phyloP scores from a whole-genome alignment of 1,140 invertebrate genomes.

The Nasonia giraulti region DNA sequence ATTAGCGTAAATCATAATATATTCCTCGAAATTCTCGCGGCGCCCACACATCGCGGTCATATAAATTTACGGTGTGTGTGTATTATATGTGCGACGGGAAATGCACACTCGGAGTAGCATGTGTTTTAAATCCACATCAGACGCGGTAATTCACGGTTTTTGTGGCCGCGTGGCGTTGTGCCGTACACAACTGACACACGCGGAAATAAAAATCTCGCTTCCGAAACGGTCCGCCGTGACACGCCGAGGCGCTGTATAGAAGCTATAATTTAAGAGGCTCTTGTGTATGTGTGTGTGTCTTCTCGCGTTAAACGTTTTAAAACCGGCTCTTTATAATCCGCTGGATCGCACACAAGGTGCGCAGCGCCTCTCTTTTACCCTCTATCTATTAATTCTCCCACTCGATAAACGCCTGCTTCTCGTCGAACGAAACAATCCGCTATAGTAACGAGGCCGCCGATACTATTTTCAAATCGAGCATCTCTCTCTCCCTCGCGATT shows the following conservation, averaged over 20 bases:
- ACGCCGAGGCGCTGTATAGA: neutral
- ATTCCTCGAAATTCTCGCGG: no score
- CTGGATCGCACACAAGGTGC: neutral
- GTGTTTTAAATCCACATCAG: slow-evolving; percentile 5
- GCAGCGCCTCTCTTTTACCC: neutral
- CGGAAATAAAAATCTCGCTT: neutral
- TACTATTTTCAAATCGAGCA: neutral
- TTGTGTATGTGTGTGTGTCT: neutral
- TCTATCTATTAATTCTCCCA: no score
- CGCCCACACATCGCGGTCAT: neutral
- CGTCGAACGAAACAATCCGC: no score
- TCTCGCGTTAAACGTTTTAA: neutral
- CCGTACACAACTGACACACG: no score
- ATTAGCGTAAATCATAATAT: no score
- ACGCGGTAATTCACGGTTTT: neutral
- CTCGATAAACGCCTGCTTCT: no score
- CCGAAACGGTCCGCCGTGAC: neutral
- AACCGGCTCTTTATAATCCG: neutral
- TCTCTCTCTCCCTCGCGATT: neutral
- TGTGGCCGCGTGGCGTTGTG: neutral
- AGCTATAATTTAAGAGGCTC: neutral
- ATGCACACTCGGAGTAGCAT: no score
- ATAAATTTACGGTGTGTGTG: neutral
- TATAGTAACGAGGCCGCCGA: neutral
- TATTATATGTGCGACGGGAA: no score